Conservation (phyloP, 2,797 vertebrate species). For the Linurgus olivaceus region DNA sequence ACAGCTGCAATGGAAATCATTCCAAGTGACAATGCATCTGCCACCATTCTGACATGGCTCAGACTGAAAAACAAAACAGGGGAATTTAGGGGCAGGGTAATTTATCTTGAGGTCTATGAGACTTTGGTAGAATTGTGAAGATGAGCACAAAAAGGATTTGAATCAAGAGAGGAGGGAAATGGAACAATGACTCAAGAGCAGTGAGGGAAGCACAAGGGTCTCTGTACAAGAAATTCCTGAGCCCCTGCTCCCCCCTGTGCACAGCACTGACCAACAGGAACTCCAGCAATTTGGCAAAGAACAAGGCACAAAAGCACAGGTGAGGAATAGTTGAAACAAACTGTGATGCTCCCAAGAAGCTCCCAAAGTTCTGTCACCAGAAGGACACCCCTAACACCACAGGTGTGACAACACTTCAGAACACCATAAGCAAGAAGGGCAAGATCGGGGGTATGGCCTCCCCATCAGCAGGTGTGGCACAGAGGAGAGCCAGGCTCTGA, state of each 20-base stretch:
- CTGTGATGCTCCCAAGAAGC: neutral
- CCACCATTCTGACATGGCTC: conserved; percentile 88
- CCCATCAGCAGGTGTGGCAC: neutral
- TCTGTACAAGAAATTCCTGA: neutral
- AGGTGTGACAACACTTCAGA: neutral
- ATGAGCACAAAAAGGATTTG: neutral
- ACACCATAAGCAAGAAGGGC: neutral
- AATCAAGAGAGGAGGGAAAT: neutral
- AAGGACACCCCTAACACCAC: neutral
- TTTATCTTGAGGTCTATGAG: neutral
- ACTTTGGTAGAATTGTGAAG: neutral
- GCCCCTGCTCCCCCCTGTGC: neutral
- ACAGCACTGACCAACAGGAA: neutral
- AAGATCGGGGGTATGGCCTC: neutral
- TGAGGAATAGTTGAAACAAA: neutral
- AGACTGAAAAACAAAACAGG: conserved; percentile 62
- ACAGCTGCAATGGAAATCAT: conserved; percentile 90
- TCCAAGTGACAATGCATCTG: conserved; percentile 88
- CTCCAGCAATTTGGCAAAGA: neutral
- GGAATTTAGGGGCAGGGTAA: neutral
- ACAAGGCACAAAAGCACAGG: neutral
- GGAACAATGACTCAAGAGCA: neutral
- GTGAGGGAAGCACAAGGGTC: neutral
- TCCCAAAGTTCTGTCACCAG: neutral
- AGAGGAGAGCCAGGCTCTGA: neutral